A percentile compares a stretch with the other conserved stretches of the same genome.
Evolutionary conservation across 1,140 invertebrate species (phyloP).

Genomic region (Drosophila grimshawi): DNA sequence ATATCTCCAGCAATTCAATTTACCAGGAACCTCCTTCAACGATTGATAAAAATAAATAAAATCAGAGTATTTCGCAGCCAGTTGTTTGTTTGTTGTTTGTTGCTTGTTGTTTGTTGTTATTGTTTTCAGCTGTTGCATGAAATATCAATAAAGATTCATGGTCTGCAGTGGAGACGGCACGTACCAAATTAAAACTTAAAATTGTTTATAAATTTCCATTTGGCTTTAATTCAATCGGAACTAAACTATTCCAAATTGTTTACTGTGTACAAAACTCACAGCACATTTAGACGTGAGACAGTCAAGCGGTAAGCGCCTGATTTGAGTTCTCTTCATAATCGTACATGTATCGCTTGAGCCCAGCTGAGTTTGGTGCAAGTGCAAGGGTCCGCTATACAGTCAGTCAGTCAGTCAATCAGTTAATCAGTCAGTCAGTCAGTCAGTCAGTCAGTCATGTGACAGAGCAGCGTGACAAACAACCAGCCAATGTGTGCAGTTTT

Average conservation of each 20-base stretch:
- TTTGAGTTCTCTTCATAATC: conserved; percentile 28
- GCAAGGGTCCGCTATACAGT: conserved; percentile 26
- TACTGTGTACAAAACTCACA: background rate
- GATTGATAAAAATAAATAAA: no score
- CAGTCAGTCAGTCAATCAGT: conserved; percentile 37
- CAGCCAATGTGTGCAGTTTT: conserved; percentile 10
- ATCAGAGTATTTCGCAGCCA: no score
- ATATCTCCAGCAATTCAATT: no score
- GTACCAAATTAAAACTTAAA: no score
- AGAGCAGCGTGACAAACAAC: conserved; percentile 38
- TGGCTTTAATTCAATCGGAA: no score
- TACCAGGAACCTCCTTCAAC: no score
- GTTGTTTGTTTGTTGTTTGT: no score
- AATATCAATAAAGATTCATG: no score
- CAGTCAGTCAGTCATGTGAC: conserved; percentile 50
- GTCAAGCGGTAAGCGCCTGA: conserved; percentile 13
- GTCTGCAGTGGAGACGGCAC: no score
- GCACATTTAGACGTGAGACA: background rate
- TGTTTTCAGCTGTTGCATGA: no score
- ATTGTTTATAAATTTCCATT: no score
- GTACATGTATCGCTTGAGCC: background rate
- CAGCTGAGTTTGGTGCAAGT: conserved; percentile 12
- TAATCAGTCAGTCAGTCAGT: conserved; percentile 42
- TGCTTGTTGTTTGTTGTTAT: no score
- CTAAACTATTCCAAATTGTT: background rate